Evolutionary conservation across 2,888 invertebrate genomes (phyloP), one percentile per base, ranked within the genome.

Genomic region (Platycnemis pennipes): DNA sequence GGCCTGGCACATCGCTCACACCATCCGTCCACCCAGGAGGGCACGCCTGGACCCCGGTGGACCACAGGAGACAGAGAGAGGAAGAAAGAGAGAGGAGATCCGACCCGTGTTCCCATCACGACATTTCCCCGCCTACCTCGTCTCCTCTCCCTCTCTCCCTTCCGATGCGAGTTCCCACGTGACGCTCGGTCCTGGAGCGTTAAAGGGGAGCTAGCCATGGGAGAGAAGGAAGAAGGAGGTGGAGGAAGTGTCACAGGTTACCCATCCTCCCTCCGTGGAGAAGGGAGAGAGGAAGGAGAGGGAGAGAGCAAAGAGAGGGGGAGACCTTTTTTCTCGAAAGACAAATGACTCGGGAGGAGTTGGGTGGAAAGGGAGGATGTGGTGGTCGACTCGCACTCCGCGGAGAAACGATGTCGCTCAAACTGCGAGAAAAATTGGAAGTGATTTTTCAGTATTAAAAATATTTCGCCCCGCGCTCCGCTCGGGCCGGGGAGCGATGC

Each of bases 401-500:
- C 77, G 37, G 91, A 91, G 63, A 91, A 91, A 91, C 63, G 91
- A 91, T 91, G 91, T 44, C 91, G 44, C 42, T 44, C 44, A n/a
- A 31, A 91, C 91, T 44, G 91, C 91, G 63, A 91, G 63, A 91
- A 45, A 91, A 63, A 63, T 91, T 56, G 44, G 91, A 44, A 44
- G 44, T 45, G 63, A 91, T 91, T 42, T 63, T 91, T 91, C 63
- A 63, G 63, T 91, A 91, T 69, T 91, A 89, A 56, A 56, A 49
- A 89, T 42, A 42, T 63, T 89, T 89, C 42, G 44, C 44, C 87
- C 77, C 63, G 44, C 26, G 26, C 63, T 53, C 37, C 31, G 37
- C 77, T 77, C 77, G 37, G 37, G 77, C 77, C 26, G 77, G 37
- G 77, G 77, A 77, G 37, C 77, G 77, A 77, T 31, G 69, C 69